Conservation (phyloP, 2,113 vertebrate species). For the Gadus macrocephalus region DNA sequence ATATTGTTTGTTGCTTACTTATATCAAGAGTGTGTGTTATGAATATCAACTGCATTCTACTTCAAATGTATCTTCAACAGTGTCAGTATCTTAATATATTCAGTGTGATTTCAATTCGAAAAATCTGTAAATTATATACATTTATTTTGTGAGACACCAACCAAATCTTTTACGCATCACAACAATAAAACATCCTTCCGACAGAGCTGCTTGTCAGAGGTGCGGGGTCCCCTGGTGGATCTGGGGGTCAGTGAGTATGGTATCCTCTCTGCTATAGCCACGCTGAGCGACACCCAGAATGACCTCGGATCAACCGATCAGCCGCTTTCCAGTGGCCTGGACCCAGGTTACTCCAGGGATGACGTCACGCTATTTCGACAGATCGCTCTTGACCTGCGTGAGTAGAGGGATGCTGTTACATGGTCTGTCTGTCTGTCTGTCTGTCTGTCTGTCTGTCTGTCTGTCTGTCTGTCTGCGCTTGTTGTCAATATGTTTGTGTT, state of each 20-base stretch:
- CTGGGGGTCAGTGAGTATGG: slow-evolving; percentile 69
- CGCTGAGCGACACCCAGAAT: slow-evolving; percentile 62
- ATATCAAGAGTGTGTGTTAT: too few relatives aligned
- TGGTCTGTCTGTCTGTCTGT: neutral
- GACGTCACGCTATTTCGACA: slow-evolving; percentile 66
- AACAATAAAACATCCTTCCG: neutral
- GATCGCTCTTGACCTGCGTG: slow-evolving; percentile 72
- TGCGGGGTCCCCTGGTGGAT: slow-evolving; percentile 64
- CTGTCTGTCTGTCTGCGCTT: neutral
- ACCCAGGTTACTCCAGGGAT: slow-evolving; percentile 26
- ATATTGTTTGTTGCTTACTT: too few relatives aligned
- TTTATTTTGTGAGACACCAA: too few relatives aligned
- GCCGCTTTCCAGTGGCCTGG: slow-evolving; percentile 12
- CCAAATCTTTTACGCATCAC: too few relatives aligned
- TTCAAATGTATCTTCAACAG: too few relatives aligned
- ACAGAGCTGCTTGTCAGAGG: slow-evolving; percentile 62
- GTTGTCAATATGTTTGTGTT: neutral
- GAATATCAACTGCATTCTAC: too few relatives aligned
- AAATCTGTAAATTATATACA: too few relatives aligned
- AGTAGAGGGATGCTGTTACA: slow-evolving; percentile 29
- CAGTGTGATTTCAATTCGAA: too few relatives aligned
- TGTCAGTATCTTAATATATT: too few relatives aligned
- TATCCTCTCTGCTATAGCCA: slow-evolving; percentile 64
- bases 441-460: neutral
- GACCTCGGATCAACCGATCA: slow-evolving; percentile 38